Conservation (phyloP, 2,888 invertebrate species). For the Melanotus villosus region DNA sequence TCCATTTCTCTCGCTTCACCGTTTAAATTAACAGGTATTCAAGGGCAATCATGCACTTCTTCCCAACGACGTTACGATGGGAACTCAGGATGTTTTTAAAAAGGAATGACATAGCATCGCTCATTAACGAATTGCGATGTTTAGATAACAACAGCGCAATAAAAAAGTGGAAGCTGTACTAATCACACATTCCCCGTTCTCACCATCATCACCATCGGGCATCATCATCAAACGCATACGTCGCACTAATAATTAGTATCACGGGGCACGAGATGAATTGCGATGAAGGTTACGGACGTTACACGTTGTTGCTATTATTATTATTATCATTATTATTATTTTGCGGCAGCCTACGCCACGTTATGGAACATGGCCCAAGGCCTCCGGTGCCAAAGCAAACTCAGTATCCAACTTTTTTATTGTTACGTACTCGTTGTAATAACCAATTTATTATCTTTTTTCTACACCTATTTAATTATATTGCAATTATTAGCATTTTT, state of each 20-base stretch:
- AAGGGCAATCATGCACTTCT: no score
- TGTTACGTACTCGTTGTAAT: background rate
- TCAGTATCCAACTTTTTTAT: background rate
- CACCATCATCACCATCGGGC: conserved; percentile 5
- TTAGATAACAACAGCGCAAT: background rate
- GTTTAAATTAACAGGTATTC: no score
- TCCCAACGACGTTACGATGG: no score
- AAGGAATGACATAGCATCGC: background rate
- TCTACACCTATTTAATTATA: no score
- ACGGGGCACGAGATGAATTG: background rate
- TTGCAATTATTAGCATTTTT: no score
- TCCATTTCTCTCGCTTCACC: no score
- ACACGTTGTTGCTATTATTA: conserved; percentile 1
- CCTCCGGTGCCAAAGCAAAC: background rate
- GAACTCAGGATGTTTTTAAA: no score
- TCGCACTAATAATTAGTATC: conserved; percentile 1
- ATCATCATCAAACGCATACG: background rate
- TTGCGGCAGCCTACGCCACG: background rate
- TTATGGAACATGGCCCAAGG: background rate
- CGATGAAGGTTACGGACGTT: background rate
- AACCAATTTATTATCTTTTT: background rate
- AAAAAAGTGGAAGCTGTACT: background rate
- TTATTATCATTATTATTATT: background rate
- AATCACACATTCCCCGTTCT: conserved; percentile 9
- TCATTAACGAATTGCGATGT: background rate